Evolutionary conservation across 2,888 invertebrate species (phyloP), one percentile per base, ranked within the genome.

Genomic region (Acanthosepion pharaonis): DNA sequence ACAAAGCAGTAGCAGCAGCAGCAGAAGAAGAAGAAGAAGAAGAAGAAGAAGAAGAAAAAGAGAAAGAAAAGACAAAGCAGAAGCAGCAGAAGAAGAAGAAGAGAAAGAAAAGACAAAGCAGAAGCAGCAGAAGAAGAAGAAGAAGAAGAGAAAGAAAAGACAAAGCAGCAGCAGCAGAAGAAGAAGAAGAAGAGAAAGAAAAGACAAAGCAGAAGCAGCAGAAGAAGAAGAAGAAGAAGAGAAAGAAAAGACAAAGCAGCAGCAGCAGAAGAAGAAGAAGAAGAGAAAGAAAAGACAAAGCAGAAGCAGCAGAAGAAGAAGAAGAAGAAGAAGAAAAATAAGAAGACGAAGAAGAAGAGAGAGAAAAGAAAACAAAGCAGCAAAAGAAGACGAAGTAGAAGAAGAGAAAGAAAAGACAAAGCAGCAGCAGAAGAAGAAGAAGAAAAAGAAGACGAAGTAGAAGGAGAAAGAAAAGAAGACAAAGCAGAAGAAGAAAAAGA

Each of bases 1-100:
- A 78, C 0, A n/a, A 1, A 78, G 5, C 5, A 15, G 3, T 0
- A 0, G 6, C 23, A 23, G 25, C 23, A 15, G 6, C 33, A 78
- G n/a, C 28, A 78, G 8, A n/a, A 78, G n/a, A 28, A 78, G 33
- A 33, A 0, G 1, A 8, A 78, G 8, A n/a, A 9, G 28, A 18
- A 28, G 78, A 28, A 28, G n/a, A 28, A 9, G 1, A n/a, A 2
- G n/a, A 28, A 78, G 9, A 28, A 9, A n/a, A n/a, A n/a, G 15
- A n/a, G 18, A n/a, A n/a, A 8, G n/a, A 28, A 8, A 78, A n/a
- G 9, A 28, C 9, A n/a, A 33, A 33, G 33, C 33, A 33, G 33
- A 0, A 78, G n/a, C 5, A 9, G 18, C 28, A 78, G n/a, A 28
- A 9, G 1, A n/a, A 2, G n/a, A 28, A 78, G 9, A 28, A 9